Conservation (phyloP, 2,888 invertebrate species). For the Entomobrya proxima region DNA sequence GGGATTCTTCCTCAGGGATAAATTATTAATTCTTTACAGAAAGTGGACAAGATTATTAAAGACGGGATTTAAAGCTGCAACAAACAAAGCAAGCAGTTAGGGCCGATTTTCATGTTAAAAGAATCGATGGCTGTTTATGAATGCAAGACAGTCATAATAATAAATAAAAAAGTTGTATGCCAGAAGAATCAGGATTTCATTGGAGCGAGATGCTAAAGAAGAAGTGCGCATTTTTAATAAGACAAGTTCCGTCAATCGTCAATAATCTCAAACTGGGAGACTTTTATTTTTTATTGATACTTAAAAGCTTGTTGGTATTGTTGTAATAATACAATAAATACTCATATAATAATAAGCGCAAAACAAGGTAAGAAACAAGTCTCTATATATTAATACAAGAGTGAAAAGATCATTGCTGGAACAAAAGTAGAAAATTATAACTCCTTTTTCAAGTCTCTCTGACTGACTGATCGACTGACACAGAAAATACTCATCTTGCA, state of each 20-base stretch:
- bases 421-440: slow-evolving; percentile 2
- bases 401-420: background rate
- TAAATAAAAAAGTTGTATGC: background rate
- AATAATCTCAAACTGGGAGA: slow-evolving; percentile 16
- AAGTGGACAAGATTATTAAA: slow-evolving; percentile 45
- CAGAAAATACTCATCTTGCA: background rate
- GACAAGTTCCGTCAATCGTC: slow-evolving; percentile 10
- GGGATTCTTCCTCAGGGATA: slow-evolving; percentile 6
- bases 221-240: slow-evolving; percentile 18
- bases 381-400: background rate
- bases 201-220: background rate
- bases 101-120: background rate
- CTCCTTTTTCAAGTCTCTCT: background rate
- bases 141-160: too few species aligned
- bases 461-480: slow-evolving; percentile 38
- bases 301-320: slow-evolving; percentile 33
- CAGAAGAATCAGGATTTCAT: background rate
- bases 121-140: background rate
- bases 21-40: slow-evolving; percentile 35
- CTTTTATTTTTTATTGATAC: slow-evolving; percentile 30
- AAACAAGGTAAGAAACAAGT: background rate
- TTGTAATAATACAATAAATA: slow-evolving; percentile 25
- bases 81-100: background rate
- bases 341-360: background rate
- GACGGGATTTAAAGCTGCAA: slow-evolving; percentile 8